These are phyloP conservation scores for Pleuronectes platessa DNA, from an alignment of 2,113 vertebrate genomes.

Conservation along the genomic window DNA sequence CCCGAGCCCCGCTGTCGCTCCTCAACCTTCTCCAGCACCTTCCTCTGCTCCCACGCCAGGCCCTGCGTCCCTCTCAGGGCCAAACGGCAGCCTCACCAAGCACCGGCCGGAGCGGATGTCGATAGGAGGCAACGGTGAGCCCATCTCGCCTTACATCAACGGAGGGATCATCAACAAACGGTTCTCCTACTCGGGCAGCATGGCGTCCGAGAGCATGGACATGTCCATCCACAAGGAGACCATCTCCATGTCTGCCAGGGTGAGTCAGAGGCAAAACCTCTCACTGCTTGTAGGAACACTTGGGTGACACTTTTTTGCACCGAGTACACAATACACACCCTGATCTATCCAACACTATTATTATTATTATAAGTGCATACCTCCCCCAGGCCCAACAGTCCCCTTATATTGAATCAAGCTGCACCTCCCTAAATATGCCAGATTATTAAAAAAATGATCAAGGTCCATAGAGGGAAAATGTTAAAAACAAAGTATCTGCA, in stretches of 20 bases:
- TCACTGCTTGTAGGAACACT: too few relatives aligned
- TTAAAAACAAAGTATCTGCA: neutral
- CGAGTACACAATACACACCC: too few relatives aligned
- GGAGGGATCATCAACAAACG: conserved; percentile 78
- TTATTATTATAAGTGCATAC: too few relatives aligned
- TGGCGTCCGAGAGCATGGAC: conserved; percentile 87
- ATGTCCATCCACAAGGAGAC: conserved; percentile 86
- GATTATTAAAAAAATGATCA: too few relatives aligned
- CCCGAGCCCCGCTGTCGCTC: neutral
- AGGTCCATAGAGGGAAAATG: too few relatives aligned
- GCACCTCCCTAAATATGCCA: too few relatives aligned
- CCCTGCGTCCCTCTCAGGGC: neutral
- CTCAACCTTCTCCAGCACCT: neutral
- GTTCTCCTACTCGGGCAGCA: conserved; percentile 84
- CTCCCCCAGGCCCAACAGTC: too few relatives aligned
- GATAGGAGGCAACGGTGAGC: conserved; percentile 63
- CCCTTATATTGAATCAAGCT: too few relatives aligned
- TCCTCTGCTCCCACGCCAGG: conserved; percentile 4
- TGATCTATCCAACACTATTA: too few relatives aligned
- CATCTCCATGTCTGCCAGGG: conserved; percentile 86
- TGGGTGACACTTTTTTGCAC: too few relatives aligned
- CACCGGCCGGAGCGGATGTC: conserved; percentile 3
- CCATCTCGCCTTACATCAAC: conserved; percentile 13
- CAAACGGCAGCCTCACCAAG: conserved; percentile 11
- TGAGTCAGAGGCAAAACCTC: conserved; percentile 64